Evolutionary conservation across 2,113 vertebrate species (phyloP), one percentile per base, ranked within the genome.

Genomic region (Zapornia atra): DNA sequence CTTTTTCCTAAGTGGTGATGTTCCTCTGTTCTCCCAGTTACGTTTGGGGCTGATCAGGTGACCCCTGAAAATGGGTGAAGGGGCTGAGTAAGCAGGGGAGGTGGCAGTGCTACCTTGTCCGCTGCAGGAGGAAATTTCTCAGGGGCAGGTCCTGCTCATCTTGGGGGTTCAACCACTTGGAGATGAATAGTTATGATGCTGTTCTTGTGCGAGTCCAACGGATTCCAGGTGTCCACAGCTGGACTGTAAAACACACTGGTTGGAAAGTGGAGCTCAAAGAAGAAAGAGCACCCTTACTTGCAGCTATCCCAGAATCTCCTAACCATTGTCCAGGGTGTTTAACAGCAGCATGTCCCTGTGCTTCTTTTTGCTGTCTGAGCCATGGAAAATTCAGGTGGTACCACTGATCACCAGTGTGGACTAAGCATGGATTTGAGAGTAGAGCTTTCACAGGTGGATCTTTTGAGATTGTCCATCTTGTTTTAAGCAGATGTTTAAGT

Each of bases 311-410:
- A 24, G 80, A 80, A 29, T 44, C 10, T 54, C 59, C 76, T 33
- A 36, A 5, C 15, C 3, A 0, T 57, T 40, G 21, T 14, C 44
- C 68, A 51, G 29, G 20, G 31, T 29, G 16, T 40, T 63, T 38
- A 66, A 36, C 4, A 64, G 42, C 40, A 82, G 18, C 8, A 7
- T 26, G 19, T 71, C 70, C 0, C 0, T 78, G 14, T 3, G 2
- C 17, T 54, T 33, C 21, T 10, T 72, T 73, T 86, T 61, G 26
- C 51, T 63, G 44, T 51, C 34, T 9, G 1, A 3, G 0, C 24
- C 26, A 31, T n/a, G 54, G 73, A 60, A 75, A 54, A 60, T 60
- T 7, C 14, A 60, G 21, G 19, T 22, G n/a, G 40, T 63, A 19
- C 7, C 31, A 25, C 31, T 17, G 13, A 33, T 90, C 11, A 15